These are phyloP conservation scores for Arbacia lixula DNA, from an alignment of 53 echinoderm and acorn worm genomes.

Conservation along the genomic window DNA sequence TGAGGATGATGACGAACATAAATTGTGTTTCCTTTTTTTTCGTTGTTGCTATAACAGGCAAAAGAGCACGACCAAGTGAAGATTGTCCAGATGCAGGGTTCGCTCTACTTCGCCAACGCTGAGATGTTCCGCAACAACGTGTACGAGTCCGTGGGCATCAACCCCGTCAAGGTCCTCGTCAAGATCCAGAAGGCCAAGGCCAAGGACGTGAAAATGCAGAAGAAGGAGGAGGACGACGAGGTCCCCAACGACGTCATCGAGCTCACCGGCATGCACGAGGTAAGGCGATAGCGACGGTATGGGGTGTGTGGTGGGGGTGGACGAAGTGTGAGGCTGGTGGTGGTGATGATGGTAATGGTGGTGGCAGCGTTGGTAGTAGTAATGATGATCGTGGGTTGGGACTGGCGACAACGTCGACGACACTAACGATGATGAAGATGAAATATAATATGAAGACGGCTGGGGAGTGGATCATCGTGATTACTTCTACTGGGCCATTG, in stretches of 20 bases:
- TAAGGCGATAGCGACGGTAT: not conserved
- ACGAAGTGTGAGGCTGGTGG: no score
- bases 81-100: slow-evolving; percentile 71
- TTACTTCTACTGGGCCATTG: no score
- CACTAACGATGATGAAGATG: no score
- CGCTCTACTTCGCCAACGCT: slow-evolving; percentile 71
- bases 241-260: slow-evolving; percentile 6
- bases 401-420: no score
- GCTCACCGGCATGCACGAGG: slow-evolving; percentile 18
- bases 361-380: no score
- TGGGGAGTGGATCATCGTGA: no score
- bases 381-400: no score
- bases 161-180: slow-evolving; percentile 47
- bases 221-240: not conserved
- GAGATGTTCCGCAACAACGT: slow-evolving; percentile 52
- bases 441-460: no score
- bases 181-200: slow-evolving; percentile 49
- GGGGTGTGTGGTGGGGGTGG: no score
- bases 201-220: slow-evolving; percentile 27
- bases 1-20: not conserved
- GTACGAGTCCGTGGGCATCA: slow-evolving; percentile 40
- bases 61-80: slow-evolving; percentile 44
- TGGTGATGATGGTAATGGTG: no score
- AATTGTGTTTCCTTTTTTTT: not conserved
- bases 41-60: slow-evolving; percentile 5